Conservation (phyloP, 2,888 invertebrate species). For the Argyra leucocephala region DNA sequence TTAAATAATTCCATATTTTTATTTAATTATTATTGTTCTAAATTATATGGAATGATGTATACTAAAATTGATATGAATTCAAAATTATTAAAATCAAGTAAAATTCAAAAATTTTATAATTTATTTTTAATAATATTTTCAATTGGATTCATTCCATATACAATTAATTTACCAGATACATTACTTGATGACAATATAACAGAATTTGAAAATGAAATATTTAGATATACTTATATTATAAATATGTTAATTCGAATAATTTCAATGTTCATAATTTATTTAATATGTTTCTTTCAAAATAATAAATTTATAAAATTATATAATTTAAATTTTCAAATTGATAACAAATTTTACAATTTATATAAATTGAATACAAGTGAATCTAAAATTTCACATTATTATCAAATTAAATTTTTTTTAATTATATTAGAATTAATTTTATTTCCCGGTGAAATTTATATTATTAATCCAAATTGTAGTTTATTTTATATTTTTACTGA, state of each 20-base stretch:
- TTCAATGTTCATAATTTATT: not conserved
- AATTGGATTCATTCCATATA: not conserved
- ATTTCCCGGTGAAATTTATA: not conserved
- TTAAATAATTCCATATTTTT: not conserved
- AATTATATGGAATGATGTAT: not conserved
- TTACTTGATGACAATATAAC: not conserved
- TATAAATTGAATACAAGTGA: not conserved
- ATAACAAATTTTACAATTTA: not conserved
- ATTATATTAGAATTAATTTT: not conserved
- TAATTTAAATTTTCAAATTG: not conserved
- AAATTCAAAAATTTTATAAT: not conserved
- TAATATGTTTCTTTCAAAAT: not conserved
- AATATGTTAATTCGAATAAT: not conserved
- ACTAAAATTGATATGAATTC: not conserved
- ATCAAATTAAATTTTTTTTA: not conserved
- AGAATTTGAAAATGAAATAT: not conserved
- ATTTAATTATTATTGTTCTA: not conserved
- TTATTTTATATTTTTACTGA: not conserved
- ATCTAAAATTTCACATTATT: not conserved
- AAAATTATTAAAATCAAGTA: not conserved
- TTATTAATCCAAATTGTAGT: not conserved
- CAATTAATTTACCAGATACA: not conserved
- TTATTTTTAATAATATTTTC: not conserved
- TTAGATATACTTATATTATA: not conserved
- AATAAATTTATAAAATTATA: not conserved